These are phyloP conservation scores for Cactoblastis cactorum DNA, from an alignment of 2,888 invertebrate species.

Conservation along the genomic window DNA sequence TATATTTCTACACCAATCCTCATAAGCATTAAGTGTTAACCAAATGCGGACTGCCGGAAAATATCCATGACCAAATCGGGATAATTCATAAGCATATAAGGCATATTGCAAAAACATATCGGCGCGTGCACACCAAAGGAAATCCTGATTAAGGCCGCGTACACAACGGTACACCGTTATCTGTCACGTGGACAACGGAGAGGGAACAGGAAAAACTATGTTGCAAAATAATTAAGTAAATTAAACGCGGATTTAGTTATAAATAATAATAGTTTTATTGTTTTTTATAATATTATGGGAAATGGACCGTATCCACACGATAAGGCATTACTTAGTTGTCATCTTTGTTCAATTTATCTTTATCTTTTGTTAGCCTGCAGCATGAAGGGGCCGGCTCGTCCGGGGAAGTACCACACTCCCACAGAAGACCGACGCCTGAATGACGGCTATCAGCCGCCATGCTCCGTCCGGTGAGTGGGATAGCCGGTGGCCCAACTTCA, in stretches of 20 bases:
- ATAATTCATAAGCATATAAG: background rate
- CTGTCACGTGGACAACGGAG: background rate
- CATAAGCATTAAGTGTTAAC: background rate
- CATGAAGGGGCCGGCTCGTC: too few species aligned
- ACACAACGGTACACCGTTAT: background rate
- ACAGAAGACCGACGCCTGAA: too few species aligned
- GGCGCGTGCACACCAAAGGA: background rate
- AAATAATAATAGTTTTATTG: too few species aligned
- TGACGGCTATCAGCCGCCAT: too few species aligned
- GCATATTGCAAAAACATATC: background rate
- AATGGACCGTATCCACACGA: too few species aligned
- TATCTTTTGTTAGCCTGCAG: too few species aligned
- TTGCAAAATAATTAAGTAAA: background rate
- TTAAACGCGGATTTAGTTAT: background rate
- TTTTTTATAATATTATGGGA: too few species aligned
- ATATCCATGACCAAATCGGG: background rate
- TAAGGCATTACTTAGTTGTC: too few species aligned
- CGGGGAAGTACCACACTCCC: too few species aligned
- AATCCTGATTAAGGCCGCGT: background rate
- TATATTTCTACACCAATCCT: background rate
- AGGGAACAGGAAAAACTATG: background rate
- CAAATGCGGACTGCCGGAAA: background rate
- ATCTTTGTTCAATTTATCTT: too few species aligned
- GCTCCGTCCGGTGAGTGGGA: too few species aligned
- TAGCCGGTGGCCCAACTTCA: too few species aligned